phyloP scores from a whole-genome alignment of 2,797 vertebrate species.

The Pteronotus mesoamericanus region DNA sequence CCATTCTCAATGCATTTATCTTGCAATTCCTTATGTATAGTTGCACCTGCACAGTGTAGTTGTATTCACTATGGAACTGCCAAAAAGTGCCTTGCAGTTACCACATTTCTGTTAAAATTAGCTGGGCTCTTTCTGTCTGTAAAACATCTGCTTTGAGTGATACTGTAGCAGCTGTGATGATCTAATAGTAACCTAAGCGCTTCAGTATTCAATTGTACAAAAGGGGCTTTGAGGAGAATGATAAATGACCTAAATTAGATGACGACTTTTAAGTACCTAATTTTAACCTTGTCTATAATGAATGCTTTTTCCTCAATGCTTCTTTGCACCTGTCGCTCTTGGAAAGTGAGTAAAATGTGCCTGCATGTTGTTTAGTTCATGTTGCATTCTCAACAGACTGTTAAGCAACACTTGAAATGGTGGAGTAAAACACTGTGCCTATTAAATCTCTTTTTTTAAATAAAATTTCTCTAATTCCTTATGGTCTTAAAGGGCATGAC shows the following conservation, averaged over 20 bases:
- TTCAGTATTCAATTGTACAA: slow-evolving; percentile 82
- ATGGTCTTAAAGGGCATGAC: neutral
- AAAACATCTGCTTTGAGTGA: slow-evolving; percentile 84
- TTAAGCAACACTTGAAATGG: slow-evolving; percentile 48
- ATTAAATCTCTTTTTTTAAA: neutral
- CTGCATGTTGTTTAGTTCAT: slow-evolving; percentile 66
- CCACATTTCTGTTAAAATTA: slow-evolving; percentile 74
- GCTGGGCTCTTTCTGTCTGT: slow-evolving; percentile 68
- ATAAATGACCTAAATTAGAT: slow-evolving; percentile 86
- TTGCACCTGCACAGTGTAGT: slow-evolving; percentile 73
- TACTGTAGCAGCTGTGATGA: slow-evolving; percentile 82
- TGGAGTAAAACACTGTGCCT: neutral
- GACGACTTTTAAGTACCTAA: slow-evolving; percentile 80
- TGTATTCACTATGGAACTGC: slow-evolving; percentile 66
- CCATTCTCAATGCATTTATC: slow-evolving; percentile 12
- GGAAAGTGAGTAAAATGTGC: slow-evolving; percentile 65
- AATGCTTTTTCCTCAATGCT: slow-evolving; percentile 79
- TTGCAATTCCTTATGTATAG: neutral
- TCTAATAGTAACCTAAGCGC: slow-evolving; percentile 81
- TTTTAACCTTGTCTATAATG: slow-evolving; percentile 82
- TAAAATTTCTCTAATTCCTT: neutral
- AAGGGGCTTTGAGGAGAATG: slow-evolving; percentile 81
- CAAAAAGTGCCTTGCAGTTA: slow-evolving; percentile 68
- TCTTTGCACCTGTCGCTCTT: slow-evolving; percentile 84
- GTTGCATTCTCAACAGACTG: slow-evolving; percentile 59